Evolutionary conservation across 2,888 invertebrate species (phyloP), one percentile per base, ranked within the genome.

Genomic region (Trisateles emortualis): DNA sequence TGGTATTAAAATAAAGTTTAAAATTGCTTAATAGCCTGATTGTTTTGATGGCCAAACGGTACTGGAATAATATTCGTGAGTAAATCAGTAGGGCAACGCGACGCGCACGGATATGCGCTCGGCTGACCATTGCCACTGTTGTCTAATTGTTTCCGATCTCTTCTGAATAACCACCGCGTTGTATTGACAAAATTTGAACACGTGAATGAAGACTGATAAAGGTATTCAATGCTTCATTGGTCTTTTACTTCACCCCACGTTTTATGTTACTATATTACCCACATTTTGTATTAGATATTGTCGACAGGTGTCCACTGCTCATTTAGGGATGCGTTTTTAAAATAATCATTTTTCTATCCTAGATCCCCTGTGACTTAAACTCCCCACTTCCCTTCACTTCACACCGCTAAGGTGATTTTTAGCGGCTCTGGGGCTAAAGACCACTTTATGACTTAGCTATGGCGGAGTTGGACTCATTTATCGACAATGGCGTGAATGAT

Each of bases 61-160:
- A 63, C 64, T 72, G 26, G 78, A 66, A 79, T 83, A 81, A 81
- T 83, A 80, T 84, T 77, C 75, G 79, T 76, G 81, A 83, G 82
- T 86, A 76, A 85, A 84, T 78, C 85, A 87, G 84, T 84, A 81
- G 88, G 87, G 79, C 86, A 88, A 67, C 76, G 74, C 77, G 74
- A 76, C 77, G 79, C 77, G 79, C 78, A 76, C 90, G 92, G 92
- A 91, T 87, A 73, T 90, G 81, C 92, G 92, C 88, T 90, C 86
- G 81, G 89, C 77, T 91, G 92, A 74, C 84, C 91, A 89, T 84
- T 88, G 90, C 87, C 88, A 86, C 87, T 84, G 88, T 83, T 83
- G 83, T 86, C 88, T 92, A 92, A 92, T 92, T 92, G 88, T 90
- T 92, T 92, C 92, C 92, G 92, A 92, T 89, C 90, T 88, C 83